Conservation (phyloP, 2,888 invertebrate genomes). For the Ochropleura leucogaster region DNA sequence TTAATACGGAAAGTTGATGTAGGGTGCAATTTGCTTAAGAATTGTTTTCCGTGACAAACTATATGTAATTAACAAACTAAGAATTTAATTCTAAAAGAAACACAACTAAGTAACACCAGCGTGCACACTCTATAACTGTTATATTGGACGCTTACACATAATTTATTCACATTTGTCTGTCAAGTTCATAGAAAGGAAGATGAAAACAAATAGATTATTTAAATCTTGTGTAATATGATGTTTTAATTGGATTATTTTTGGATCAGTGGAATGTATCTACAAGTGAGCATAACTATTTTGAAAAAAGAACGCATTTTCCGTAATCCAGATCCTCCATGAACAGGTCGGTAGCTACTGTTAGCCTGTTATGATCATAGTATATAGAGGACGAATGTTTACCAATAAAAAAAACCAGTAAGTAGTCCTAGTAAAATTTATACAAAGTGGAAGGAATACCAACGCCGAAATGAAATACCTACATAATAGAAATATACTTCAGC, state of each 20-base stretch:
- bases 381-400: background rate
- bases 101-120: constrained; percentile 11
- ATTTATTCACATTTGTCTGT: background rate
- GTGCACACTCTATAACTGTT: constrained; percentile 10
- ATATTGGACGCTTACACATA: background rate
- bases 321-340: background rate
- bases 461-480: too few relatives aligned
- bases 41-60: background rate
- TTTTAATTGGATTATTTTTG: background rate
- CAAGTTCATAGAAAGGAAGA: background rate
- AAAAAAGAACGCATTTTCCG: background rate
- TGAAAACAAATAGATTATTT: background rate
- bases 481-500: too few relatives aligned
- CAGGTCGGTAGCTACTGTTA: background rate
- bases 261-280: background rate
- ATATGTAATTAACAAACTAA: background rate
- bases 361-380: background rate
- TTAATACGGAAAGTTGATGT: background rate
- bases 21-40: background rate
- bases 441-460: too few relatives aligned
- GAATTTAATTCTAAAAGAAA: constrained; percentile 27
- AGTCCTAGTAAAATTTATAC: background rate
- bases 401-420: background rate
- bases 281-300: background rate
- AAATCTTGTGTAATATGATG: background rate